Base-by-base conservation (phyloP, 2,797 vertebrate species). In the Chiroxiphia lanceolata region DNA sequence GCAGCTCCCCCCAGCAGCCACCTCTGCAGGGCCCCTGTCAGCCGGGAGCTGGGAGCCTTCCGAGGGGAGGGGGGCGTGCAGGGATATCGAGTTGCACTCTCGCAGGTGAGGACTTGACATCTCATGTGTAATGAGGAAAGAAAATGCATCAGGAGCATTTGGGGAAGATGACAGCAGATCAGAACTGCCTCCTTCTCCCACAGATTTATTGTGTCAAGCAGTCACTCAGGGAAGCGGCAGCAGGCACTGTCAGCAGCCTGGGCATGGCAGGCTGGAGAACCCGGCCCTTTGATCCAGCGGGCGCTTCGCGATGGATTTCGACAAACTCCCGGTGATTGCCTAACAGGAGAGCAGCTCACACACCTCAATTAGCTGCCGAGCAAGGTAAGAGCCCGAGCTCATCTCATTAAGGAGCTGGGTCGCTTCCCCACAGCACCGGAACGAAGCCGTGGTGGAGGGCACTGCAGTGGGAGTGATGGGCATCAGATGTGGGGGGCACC, bases 101-200 rank as follows among this genome's bases (percentile, higher is more conserved):
- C 51, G 15, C 63, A 81, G 90, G 95, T 75, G 88, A 97, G 93
- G 81, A 87, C 90, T 75, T 96, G 97, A 95, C 88, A 95, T 36
- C 86, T 94, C 31, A 0, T 48, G 36, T 80, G 90, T 96, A 97
- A 96, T 95, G 94, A 96, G 97, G 96, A 97, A 82, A 97, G 97
- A 96, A 97, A 97, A 95, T 20, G 85, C 94, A 95, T 96, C 96
- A 95, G 87, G 89, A 91, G 94, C 95, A 18, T 90, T 97, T 96
- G 97, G 85, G 84, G 82, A 56, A 93, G 93, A 91, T 92, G 97
- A 97, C 96, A 95, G 89, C 91, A 59, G 95, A 97, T 98, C 97
- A 97, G 93, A 96, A 95, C 64, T 67, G 69, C 88, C 88, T 97
- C 95, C 92, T 97, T 91, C 93, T 96, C 95, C 70, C 93, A 92